A percentile compares a stretch with the other conserved stretches of the same genome.
Conservation (phyloP, 2,113 vertebrate species). For the Neogale vison region DNA sequence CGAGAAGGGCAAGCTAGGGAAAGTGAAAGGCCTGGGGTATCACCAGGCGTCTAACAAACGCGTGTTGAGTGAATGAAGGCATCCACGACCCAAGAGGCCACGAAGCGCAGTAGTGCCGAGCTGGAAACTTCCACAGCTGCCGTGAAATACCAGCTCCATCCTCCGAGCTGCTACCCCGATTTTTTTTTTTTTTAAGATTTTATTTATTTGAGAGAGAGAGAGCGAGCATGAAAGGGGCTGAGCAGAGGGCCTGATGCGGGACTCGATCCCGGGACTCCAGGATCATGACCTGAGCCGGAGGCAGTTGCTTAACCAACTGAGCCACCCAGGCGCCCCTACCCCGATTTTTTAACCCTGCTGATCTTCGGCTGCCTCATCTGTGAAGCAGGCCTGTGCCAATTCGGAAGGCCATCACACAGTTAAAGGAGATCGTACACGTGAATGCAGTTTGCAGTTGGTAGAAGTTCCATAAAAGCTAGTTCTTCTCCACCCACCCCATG, state of each 20-base stretch:
- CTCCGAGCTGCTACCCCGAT: not conserved
- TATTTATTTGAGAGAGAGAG: too few relatives aligned
- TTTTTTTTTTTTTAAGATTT: too few relatives aligned
- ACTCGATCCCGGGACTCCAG: too few relatives aligned
- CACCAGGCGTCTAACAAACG: not conserved
- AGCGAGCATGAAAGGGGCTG: too few relatives aligned
- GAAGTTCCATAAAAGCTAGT: not conserved
- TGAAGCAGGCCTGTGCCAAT: not conserved
- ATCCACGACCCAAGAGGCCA: not conserved
- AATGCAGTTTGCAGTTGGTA: not conserved
- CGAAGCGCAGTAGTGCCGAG: fast-evolving
- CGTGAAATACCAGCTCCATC: not conserved
- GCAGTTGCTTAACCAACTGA: too few relatives aligned
- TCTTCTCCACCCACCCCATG: not conserved
- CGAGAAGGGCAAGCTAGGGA: not conserved
- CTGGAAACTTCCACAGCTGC: not conserved
- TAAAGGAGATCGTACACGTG: too few relatives aligned
- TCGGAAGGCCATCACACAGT: too few relatives aligned
- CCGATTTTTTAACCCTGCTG: not conserved
- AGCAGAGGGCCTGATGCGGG: too few relatives aligned
- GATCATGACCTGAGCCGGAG: too few relatives aligned
- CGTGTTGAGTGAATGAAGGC: not conserved
- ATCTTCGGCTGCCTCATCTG: not conserved
- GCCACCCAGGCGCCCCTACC: not conserved
- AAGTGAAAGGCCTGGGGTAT: not conserved